phyloP scores from a whole-genome alignment of 2,888 invertebrate genomes.

The Escarpia spicata region DNA sequence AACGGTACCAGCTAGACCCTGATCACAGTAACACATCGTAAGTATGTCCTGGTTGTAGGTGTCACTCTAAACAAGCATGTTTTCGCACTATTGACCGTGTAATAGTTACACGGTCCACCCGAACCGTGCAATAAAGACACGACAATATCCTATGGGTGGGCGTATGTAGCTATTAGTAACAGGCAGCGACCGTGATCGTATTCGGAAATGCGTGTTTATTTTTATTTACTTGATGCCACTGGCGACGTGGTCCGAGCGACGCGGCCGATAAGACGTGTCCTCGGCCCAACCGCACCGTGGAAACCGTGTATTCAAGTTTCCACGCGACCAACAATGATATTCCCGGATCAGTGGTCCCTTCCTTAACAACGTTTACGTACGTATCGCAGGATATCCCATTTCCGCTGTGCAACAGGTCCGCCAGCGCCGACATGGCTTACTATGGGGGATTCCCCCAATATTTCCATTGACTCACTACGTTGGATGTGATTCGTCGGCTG shows the following conservation, averaged over 20 bases:
- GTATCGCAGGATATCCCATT: not conserved
- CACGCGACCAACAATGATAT: not conserved
- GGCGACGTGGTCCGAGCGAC: not conserved
- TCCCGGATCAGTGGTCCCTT: not conserved
- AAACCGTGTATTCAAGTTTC: not conserved
- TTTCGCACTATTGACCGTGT: not conserved
- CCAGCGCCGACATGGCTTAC: not conserved
- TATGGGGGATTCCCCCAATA: not conserved
- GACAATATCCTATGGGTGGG: not conserved
- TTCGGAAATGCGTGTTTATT: not conserved
- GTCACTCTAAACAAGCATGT: not conserved
- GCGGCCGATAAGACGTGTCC: not conserved
- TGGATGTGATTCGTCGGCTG: not conserved
- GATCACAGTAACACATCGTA: not conserved
- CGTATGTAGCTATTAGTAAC: not conserved
- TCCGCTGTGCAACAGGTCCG: not conserved
- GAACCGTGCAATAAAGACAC: not conserved
- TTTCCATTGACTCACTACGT: not conserved
- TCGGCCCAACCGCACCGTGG: not conserved
- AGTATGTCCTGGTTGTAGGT: not conserved
- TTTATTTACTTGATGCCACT: constrained; percentile 6
- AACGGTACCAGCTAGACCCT: not conserved
- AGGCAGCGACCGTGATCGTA: not conserved
- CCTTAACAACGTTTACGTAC: not conserved
- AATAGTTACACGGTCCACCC: too few relatives aligned